Conservation (phyloP, 2,113 vertebrate genomes). For the Catharus minimus region DNA sequence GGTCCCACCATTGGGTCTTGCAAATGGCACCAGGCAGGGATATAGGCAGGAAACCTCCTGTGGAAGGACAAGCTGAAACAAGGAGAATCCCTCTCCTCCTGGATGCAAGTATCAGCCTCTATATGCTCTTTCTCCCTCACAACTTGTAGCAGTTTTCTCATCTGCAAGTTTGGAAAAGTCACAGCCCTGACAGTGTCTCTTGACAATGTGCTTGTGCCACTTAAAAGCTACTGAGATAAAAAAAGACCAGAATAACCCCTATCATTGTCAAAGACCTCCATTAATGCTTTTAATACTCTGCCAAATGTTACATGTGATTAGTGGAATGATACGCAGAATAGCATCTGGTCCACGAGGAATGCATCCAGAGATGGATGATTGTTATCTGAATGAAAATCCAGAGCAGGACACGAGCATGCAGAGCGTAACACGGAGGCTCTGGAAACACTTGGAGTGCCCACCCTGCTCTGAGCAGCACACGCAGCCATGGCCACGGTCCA, state of each 20-base stretch:
- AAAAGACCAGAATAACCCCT: neutral
- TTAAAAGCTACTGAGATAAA: slow-evolving; percentile 28
- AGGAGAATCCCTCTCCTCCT: neutral
- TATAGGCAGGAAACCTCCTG: neutral
- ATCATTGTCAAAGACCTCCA: neutral
- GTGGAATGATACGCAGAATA: neutral
- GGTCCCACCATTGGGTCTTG: fast-evolving
- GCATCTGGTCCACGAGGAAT: neutral
- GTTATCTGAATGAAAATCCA: neutral
- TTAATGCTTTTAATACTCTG: slow-evolving; percentile 17
- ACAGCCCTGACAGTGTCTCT: neutral
- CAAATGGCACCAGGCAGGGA: neutral
- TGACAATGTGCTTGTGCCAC: neutral
- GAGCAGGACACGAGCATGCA: neutral
- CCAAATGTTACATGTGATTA: slow-evolving; percentile 25
- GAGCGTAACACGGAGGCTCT: neutral
- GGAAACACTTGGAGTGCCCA: neutral
- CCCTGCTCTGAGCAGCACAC: neutral
- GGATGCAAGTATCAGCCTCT: neutral
- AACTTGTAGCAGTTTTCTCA: neutral
- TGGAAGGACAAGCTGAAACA: neutral
- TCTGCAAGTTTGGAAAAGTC: slow-evolving; percentile 2
- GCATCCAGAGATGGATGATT: neutral
- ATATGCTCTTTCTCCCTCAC: neutral
- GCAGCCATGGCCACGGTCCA: fast-evolving